Evolutionary conservation across 2,888 invertebrate genomes (phyloP).

Genomic region (Phortica magna): DNA sequence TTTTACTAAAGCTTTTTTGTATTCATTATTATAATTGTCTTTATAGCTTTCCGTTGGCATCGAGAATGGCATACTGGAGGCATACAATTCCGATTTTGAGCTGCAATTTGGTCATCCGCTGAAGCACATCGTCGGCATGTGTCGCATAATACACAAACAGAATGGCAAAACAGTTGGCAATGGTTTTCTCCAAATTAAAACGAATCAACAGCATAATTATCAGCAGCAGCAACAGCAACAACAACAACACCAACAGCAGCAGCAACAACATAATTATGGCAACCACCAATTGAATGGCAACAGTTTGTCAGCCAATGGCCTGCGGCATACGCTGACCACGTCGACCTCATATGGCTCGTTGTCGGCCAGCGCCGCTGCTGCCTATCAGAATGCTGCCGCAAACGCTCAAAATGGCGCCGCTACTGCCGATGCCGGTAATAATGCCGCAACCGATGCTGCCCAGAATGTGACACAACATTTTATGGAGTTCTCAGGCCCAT

Average conservation of each 20-base stretch:
- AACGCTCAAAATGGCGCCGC: slow-evolving; percentile 23
- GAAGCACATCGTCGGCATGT: slow-evolving; percentile 81
- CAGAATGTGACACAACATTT: slow-evolving; percentile 68
- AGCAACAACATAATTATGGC: neutral
- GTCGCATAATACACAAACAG: slow-evolving; percentile 75
- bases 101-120: slow-evolving; percentile 83
- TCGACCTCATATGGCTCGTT: slow-evolving; percentile 74
- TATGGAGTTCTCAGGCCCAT: slow-evolving; percentile 80
- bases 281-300: slow-evolving; percentile 32
- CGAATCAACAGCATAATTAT: slow-evolving; percentile 36
- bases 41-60: slow-evolving; percentile 85
- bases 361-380: slow-evolving; percentile 69
- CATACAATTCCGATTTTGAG: slow-evolving; percentile 85
- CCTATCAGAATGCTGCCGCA: slow-evolving; percentile 59
- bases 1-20: slow-evolving; percentile 22
- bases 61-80: slow-evolving; percentile 84
- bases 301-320: slow-evolving; percentile 54
- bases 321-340: slow-evolving; percentile 67
- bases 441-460: slow-evolving; percentile 41
- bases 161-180: slow-evolving; percentile 73
- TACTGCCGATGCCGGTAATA: slow-evolving; percentile 42
- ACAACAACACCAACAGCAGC: neutral
- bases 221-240: neutral
- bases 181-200: slow-evolving; percentile 74
- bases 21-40: neutral